Conservation (phyloP, 2,797 vertebrate genomes). For the Zalophus californianus region DNA sequence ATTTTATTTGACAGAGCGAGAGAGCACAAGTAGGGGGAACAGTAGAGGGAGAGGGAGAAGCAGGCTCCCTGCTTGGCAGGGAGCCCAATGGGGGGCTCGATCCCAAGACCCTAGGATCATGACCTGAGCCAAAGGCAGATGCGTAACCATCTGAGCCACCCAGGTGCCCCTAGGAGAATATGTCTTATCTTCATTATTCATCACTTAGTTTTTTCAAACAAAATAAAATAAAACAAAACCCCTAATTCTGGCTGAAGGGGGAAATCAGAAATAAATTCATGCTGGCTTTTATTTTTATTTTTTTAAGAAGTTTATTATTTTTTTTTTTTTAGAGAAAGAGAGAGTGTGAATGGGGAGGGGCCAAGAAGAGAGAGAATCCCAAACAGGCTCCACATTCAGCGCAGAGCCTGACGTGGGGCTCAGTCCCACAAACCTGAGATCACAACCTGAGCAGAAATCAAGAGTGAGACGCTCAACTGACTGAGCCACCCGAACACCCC, state of each 20-base stretch:
- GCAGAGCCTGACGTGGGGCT: background rate
- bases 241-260: background rate
- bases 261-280: background rate
- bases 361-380: background rate
- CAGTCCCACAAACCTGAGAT: background rate
- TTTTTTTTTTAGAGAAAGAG: background rate
- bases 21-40: no score
- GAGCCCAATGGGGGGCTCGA: no score
- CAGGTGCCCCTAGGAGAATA: background rate
- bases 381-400: background rate
- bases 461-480: background rate
- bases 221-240: background rate
- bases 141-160: no score
- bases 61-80: no score
- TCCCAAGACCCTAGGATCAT: no score
- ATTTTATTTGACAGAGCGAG: no score
- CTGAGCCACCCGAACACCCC: background rate
- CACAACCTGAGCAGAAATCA: background rate
- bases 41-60: no score
- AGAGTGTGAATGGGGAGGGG: background rate
- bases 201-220: background rate
- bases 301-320: background rate
- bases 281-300: constrained; percentile 26
- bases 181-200: constrained; percentile 5
- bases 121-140: no score